A percentile compares a stretch with the other conserved stretches of the same genome.
phyloP scores from a whole-genome alignment of 2,113 vertebrate species.

The Ivindomyrus marchei region DNA sequence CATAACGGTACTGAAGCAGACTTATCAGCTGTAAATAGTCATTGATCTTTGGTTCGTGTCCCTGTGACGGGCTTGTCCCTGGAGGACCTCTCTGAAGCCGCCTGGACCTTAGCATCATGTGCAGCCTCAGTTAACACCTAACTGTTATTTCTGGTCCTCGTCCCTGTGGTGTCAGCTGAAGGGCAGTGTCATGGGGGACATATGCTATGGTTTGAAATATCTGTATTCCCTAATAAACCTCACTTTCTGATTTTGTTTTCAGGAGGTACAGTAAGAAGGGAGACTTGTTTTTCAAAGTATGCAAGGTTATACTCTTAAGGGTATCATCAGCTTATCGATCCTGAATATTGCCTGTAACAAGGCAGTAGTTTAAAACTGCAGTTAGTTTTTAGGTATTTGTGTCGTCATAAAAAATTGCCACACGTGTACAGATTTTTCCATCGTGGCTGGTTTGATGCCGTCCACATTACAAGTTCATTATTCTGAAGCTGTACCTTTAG shows the following conservation, averaged over 20 bases:
- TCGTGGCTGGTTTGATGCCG: slow-evolving; percentile 39
- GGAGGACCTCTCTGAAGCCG: background rate
- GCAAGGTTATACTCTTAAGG: background rate
- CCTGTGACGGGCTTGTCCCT: background rate
- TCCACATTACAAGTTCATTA: slow-evolving; percentile 92
- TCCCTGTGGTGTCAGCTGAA: background rate
- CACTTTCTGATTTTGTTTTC: background rate
- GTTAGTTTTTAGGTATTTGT: background rate
- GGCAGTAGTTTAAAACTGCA: background rate
- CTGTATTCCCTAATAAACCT: background rate
- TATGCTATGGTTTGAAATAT: background rate
- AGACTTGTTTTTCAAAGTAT: background rate
- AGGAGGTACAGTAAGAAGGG: background rate
- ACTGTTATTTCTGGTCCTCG: background rate
- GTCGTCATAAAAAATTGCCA: background rate
- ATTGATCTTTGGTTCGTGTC: background rate
- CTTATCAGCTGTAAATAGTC: background rate
- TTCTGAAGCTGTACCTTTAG: slow-evolving; percentile 91
- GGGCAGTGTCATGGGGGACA: background rate
- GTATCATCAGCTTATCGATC: background rate
- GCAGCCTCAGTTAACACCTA: background rate
- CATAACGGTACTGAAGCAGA: slow-evolving; percentile 58
- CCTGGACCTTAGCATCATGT: background rate
- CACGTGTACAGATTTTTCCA: background rate
- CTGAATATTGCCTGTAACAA: background rate